Conservation (phyloP, 1,140 invertebrate genomes). For the Phthorimaea operculella region DNA sequence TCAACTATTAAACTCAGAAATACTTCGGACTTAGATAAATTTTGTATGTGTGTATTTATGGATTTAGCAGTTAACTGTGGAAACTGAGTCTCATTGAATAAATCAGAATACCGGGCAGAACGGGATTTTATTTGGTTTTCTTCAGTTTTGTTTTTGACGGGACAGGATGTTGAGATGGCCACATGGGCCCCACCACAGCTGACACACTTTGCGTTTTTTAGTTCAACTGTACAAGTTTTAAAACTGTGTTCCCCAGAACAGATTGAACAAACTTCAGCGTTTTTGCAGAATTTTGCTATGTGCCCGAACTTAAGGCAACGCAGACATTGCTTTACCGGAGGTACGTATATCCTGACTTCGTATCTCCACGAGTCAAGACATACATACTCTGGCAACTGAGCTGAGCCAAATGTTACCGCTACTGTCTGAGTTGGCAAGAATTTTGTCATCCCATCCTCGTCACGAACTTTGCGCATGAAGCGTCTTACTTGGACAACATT, state of each 20-base stretch:
- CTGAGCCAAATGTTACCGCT: constrained; percentile 1
- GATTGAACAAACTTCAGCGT: constrained; percentile 20
- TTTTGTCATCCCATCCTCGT: background rate
- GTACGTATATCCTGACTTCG: constrained; percentile 18
- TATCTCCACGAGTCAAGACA: background rate
- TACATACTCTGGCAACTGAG: background rate
- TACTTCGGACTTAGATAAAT: background rate
- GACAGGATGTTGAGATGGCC: constrained; percentile 14
- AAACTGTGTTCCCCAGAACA: constrained; percentile 17
- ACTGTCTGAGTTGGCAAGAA: constrained; percentile 2
- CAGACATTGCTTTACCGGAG: constrained; percentile 27
- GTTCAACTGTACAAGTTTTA: constrained; percentile 9
- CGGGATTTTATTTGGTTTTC: constrained; percentile 14
- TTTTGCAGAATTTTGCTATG: constrained; percentile 24
- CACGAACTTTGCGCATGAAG: constrained; percentile 4
- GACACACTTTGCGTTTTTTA: constrained; percentile 13
- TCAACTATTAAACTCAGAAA: background rate
- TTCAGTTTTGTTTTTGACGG: constrained; percentile 16
- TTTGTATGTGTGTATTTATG: background rate
- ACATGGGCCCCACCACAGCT: constrained; percentile 20
- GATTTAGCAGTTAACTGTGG: constrained; percentile 2
- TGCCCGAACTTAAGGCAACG: constrained; percentile 20
- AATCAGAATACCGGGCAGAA: constrained; percentile 10
- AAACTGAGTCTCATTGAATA: constrained; percentile 11
- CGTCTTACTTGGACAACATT: constrained; percentile 8